Base-by-base conservation (phyloP, 2,113 vertebrate species). In the Sebastes schlegelii region DNA sequence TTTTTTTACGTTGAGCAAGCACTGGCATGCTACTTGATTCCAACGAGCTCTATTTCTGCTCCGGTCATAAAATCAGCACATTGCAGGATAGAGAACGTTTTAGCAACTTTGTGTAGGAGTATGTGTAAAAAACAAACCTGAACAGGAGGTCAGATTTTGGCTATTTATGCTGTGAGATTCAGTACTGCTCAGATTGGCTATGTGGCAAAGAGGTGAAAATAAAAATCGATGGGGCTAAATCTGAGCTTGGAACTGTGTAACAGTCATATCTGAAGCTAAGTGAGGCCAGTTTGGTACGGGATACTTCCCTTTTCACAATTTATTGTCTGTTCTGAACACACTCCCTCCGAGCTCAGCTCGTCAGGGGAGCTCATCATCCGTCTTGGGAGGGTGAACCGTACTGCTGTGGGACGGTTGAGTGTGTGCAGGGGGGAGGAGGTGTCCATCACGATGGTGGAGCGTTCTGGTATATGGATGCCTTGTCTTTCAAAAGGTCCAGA, bases 401-500 rank as follows among this genome's bases (percentile, higher is more conserved):
- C 51, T 58, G 79, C 62, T 77, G 80, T 26, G 51, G 76, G 77
- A 77, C 57, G 73, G 78, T 4, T 51, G 85, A 80, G 79, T 61
- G 74, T 49, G 45, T n/a, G 55, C 74, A 76, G 34, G 49, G 26
- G 26, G 26, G 26, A 26, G 51, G 79, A 4, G 58, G 83, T 26
- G 13, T 78, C 70, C 92, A 97, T 97, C 97, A 98, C 49, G 95
- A 97, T 0, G 91, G 87, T 0, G 95, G 94, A 48, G 93, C 94
- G 64, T 96, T 97, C 94, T 98, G 97, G 92, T 97, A 99, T 89
- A 99, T 98, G 51, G 98, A 99, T 0, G 98, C 98, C 88, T 98
- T 99, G 87, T 99, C 98, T 94, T 99, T 99, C 89, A 99, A 92
- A 82, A 97, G 95, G 80, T 96, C 97, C 96, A 99, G 95, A 94